These are phyloP conservation scores for Holacanthus passer DNA, from an alignment of 2,113 vertebrate genomes.

Conservation along the genomic window DNA sequence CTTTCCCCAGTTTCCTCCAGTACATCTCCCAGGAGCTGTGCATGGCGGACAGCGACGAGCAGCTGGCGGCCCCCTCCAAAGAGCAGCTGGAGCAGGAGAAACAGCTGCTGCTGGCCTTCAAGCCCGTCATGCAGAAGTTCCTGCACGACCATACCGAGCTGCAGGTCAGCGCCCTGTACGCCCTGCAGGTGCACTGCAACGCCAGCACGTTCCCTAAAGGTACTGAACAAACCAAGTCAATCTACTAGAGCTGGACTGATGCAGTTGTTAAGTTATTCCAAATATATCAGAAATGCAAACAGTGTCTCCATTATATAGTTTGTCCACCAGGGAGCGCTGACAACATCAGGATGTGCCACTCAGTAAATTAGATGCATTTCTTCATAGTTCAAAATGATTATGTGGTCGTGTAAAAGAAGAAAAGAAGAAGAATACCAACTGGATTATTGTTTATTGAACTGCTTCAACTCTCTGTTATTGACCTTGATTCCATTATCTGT, in stretches of 20 bases:
- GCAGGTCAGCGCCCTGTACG: constrained; percentile 97
- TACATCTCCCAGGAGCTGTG: constrained; percentile 94
- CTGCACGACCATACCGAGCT: constrained; percentile 97
- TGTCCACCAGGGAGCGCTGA: too few species aligned
- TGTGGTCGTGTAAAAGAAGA: too few species aligned
- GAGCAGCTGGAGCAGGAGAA: constrained; percentile 98
- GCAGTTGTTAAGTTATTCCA: not conserved
- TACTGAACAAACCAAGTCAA: constrained; percentile 45
- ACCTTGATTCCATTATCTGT: not conserved
- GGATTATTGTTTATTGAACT: too few species aligned
- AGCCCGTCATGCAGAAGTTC: constrained; percentile 99
- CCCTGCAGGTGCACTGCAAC: constrained; percentile 98
- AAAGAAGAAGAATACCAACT: too few species aligned
- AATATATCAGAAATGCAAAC: not conserved
- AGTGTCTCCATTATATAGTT: not conserved
- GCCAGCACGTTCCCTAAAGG: constrained; percentile 96
- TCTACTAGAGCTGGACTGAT: not conserved
- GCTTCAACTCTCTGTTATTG: not conserved
- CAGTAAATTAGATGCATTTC: too few species aligned
- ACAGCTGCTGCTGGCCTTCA: constrained; percentile 95
- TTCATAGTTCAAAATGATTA: too few species aligned
- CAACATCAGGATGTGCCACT: too few species aligned
- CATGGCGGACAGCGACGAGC: constrained; percentile 89
- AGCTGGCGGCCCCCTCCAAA: constrained; percentile 92
- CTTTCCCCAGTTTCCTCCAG: constrained; percentile 92